Evolutionary conservation across 2,888 invertebrate genomes (phyloP), one percentile per base, ranked within the genome.

Genomic region (Pollenia labialis): DNA sequence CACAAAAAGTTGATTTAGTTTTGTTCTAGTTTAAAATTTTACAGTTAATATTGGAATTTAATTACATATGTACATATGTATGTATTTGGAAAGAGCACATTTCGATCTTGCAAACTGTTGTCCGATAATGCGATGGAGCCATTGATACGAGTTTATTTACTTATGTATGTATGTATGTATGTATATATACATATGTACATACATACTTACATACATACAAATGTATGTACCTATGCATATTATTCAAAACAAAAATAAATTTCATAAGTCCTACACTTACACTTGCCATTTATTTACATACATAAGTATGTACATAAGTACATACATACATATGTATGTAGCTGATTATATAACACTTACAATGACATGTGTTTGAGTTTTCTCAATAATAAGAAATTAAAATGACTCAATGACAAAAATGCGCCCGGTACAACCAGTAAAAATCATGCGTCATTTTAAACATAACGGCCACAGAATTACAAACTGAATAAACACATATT

Each of bases 391-490:
- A 16, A 44, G 12, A 12, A 48, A 66, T 9, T 42, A 14, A 12
- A 46, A 12, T 64, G 56, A 81, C 56, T 72, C 32, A 48, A 8
- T 62, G 6, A 32, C 4, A 46, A 46, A 32, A 16, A 68, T 75
- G 75, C 69, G 60, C 23, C 60, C 23, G 11, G 3, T 12, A 4
- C 58, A 60, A 48, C 1, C 18, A 50, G 16, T n/a, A 18, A 4
- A 9, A 60, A 52, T 6, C 58, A 60, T 69, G 60, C 50, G 58
- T 54, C 58, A 62, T 54, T 79, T 84, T 14, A 42, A 85, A 75
- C 18, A 68, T 80, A 80, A 85, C 79, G 79, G 74, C 74, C 62
- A 40, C 11, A 42, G 40, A 60, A 32, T 68, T 6, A 50, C n/a
- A 44, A 71, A 50, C 71, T 46, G n/a, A 9, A 14, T 18, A 52